These are phyloP conservation scores for Baccha elongata DNA, from an alignment of 2,888 invertebrate species.

Conservation along the genomic window DNA sequence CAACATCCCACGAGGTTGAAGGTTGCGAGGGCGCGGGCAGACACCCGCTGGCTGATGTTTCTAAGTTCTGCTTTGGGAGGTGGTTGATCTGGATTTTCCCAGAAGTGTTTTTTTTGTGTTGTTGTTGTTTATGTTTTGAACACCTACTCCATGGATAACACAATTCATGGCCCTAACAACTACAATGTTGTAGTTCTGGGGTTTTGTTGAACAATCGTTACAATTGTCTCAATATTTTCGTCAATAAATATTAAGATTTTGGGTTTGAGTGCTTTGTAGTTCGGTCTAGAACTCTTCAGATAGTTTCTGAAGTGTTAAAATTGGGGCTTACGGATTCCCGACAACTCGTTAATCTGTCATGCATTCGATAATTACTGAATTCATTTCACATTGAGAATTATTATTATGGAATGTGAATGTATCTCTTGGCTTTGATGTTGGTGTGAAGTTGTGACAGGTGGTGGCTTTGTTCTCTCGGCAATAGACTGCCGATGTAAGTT, in stretches of 20 bases:
- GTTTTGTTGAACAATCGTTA: conserved; percentile 74
- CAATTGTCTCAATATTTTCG: conserved; percentile 76
- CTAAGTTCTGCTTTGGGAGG: conserved; percentile 38
- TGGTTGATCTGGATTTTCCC: conserved; percentile 64
- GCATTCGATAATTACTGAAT: conserved; percentile 71
- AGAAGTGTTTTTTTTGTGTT: conserved; percentile 42
- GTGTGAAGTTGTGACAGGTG: conserved; percentile 65
- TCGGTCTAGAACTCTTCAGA: neutral
- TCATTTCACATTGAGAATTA: conserved; percentile 33
- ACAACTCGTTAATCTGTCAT: conserved; percentile 52
- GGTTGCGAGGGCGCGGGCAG: neutral
- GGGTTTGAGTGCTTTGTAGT: conserved; percentile 49
- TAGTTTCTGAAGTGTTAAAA: conserved; percentile 68
- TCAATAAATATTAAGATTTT: conserved; percentile 66
- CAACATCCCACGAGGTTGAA: conserved; percentile 38
- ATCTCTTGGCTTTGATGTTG: conserved; percentile 42
- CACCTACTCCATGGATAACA: conserved; percentile 35
- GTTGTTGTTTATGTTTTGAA: conserved; percentile 24
- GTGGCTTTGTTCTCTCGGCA: conserved; percentile 23
- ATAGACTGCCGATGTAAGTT: conserved; percentile 24
- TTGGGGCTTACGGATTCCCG: conserved; percentile 49
- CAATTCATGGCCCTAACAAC: conserved; percentile 49
- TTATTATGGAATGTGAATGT: conserved; percentile 45
- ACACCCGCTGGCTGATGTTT: conserved; percentile 17
- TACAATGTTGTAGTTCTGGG: conserved; percentile 49